phyloP scores from a whole-genome alignment of 2,888 invertebrate genomes.

The Philaethria dido region DNA sequence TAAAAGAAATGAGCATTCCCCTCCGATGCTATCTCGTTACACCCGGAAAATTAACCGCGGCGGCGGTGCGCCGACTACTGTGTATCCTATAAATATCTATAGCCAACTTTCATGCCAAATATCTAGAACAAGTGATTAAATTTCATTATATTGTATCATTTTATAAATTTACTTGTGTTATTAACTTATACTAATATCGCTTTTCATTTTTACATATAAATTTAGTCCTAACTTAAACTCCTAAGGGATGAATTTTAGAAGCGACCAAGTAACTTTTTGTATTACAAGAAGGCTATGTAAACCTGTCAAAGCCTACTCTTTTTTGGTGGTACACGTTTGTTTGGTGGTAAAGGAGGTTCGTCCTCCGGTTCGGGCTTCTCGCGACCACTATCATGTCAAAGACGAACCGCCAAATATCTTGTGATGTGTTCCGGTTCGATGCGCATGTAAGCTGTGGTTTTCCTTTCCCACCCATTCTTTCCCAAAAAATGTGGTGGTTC shows the following conservation, averaged over 20 bases:
- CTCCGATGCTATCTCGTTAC: constrained; percentile 42
- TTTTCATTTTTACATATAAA: background rate
- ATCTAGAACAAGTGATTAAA: constrained; percentile 32
- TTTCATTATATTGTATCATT: constrained; percentile 25
- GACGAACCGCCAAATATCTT: too few relatives aligned
- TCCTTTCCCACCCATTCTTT: too few relatives aligned
- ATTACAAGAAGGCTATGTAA: background rate
- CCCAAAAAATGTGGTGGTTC: too few relatives aligned
- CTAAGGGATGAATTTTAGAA: constrained; percentile 6
- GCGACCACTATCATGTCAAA: too few relatives aligned
- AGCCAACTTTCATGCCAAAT: constrained; percentile 32
- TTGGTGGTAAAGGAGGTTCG: too few relatives aligned
- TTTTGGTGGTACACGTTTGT: too few relatives aligned
- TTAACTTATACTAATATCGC: background rate
- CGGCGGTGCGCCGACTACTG: constrained; percentile 34
- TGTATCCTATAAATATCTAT: constrained; percentile 32
- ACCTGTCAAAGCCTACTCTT: background rate
- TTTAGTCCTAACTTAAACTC: background rate
- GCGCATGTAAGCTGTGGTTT: too few relatives aligned
- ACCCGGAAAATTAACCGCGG: constrained; percentile 47
- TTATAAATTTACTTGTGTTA: constrained; percentile 17
- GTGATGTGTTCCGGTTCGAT: too few relatives aligned
- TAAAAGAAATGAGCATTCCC: constrained; percentile 42
- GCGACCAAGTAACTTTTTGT: background rate
- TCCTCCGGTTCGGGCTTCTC: too few relatives aligned